Percentiles rank a stretch among this genome's conserved stretches.
Evolutionary conservation across 1,140 invertebrate genomes (phyloP).

Genomic region (Brachionus koreanus): DNA sequence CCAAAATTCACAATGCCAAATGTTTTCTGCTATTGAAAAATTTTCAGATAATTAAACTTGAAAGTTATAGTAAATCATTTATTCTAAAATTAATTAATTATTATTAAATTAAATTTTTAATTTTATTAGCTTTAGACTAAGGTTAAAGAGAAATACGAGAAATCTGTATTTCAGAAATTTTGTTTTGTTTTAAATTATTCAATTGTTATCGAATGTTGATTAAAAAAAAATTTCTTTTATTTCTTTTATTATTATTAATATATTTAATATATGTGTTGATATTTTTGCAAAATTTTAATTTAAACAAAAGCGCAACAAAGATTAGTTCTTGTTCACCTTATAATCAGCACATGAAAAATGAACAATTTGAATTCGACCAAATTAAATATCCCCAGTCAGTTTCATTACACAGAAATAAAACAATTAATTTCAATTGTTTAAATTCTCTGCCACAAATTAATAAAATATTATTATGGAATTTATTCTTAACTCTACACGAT

Average conservation of each 20-base stretch:
- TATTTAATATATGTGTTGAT: background rate
- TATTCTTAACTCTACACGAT: background rate
- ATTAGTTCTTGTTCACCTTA: background rate
- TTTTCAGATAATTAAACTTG: no score
- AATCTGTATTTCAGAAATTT: no score
- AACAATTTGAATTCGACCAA: background rate
- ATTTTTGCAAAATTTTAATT: background rate
- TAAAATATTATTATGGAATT: slow-evolving; percentile 29
- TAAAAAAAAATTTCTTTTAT: background rate
- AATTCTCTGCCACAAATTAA: background rate
- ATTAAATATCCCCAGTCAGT: background rate
- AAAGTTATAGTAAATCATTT: no score
- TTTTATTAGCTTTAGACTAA: no score
- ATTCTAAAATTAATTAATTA: no score
- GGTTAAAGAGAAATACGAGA: no score
- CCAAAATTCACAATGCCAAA: no score
- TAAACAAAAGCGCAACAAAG: background rate
- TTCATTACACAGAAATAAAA: background rate
- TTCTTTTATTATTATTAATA: background rate
- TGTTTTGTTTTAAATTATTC: no score
- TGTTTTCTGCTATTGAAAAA: no score
- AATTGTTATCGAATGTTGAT: no score
- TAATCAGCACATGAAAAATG: background rate
- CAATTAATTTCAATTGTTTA: slow-evolving; percentile 30
- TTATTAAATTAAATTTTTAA: no score